These are phyloP conservation scores for Danio albolineatus DNA, from an alignment of 2,797 vertebrate species.

Conservation along the genomic window DNA sequence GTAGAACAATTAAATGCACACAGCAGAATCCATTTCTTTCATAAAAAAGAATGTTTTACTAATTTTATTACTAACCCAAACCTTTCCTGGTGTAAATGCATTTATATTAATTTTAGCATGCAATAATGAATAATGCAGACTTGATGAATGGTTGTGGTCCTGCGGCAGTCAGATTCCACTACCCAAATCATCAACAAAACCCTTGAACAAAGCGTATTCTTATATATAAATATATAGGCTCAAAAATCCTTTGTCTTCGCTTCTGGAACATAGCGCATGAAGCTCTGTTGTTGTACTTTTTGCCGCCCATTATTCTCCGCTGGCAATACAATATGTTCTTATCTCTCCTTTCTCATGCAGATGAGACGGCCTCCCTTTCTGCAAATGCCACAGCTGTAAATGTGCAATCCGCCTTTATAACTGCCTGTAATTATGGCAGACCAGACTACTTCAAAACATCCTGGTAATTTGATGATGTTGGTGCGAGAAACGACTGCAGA, in stretches of 20 bases:
- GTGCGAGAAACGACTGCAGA: constrained; percentile 28
- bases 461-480: constrained; percentile 59
- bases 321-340: constrained; percentile 63
- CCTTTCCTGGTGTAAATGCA: neutral
- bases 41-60: no score
- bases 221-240: constrained; percentile 4
- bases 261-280: constrained; percentile 31
- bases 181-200: constrained; percentile 16
- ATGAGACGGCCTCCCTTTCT: constrained; percentile 60
- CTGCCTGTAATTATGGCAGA: constrained; percentile 65
- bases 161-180: neutral
- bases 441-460: constrained; percentile 66
- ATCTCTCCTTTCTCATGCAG: constrained; percentile 67
- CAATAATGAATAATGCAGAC: neutral
- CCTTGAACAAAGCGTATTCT: neutral
- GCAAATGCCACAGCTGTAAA: constrained; percentile 65
- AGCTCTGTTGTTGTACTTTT: constrained; percentile 46
- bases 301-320: constrained; percentile 45
- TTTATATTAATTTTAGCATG: neutral
- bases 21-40: neutral
- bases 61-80: neutral
- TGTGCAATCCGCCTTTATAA: constrained; percentile 65
- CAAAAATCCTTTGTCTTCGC: neutral
- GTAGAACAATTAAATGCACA: neutral
- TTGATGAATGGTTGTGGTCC: neutral